Conservation (phyloP, 2,113 vertebrate genomes). For the Triplophysa rosa region DNA sequence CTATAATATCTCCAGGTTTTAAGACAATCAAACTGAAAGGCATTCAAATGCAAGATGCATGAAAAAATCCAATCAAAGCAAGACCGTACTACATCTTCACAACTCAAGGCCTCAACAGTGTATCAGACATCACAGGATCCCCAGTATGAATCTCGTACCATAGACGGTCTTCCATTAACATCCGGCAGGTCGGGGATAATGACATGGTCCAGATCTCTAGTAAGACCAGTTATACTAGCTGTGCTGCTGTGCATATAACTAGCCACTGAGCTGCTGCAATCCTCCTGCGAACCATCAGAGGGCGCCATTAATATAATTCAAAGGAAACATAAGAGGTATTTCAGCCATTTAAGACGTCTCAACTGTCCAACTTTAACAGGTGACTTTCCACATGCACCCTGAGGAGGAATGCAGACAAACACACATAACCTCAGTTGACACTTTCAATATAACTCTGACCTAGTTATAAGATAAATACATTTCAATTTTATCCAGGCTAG, state of each 20-base stretch:
- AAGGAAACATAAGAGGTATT: background rate
- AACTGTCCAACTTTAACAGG: constrained; percentile 23
- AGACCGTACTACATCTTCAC: background rate
- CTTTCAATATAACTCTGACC: background rate
- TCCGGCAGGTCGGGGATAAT: constrained; percentile 71
- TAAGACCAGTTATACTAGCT: constrained; percentile 57
- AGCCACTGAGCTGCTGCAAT: constrained; percentile 68
- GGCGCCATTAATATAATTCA: constrained; percentile 29
- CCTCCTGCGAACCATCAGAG: constrained; percentile 65
- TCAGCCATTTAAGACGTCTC: background rate
- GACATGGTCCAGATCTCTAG: constrained; percentile 67
- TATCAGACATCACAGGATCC: background rate
- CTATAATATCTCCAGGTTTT: background rate
- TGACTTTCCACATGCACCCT: constrained; percentile 1
- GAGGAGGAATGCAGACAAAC: constrained; percentile 9
- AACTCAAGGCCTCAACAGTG: background rate
- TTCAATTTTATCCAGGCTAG: background rate
- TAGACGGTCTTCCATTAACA: constrained; percentile 47
- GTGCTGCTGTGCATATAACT: constrained; percentile 65
- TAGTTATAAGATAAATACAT: background rate
- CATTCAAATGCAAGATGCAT: background rate
- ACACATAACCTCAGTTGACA: background rate
- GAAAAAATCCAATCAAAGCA: background rate
- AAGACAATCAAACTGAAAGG: background rate
- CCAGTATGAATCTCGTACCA: constrained; percentile 1